These are phyloP conservation scores for Dendrocopos noguchii DNA, from an alignment of 2,113 vertebrate species.

Conservation along the genomic window DNA sequence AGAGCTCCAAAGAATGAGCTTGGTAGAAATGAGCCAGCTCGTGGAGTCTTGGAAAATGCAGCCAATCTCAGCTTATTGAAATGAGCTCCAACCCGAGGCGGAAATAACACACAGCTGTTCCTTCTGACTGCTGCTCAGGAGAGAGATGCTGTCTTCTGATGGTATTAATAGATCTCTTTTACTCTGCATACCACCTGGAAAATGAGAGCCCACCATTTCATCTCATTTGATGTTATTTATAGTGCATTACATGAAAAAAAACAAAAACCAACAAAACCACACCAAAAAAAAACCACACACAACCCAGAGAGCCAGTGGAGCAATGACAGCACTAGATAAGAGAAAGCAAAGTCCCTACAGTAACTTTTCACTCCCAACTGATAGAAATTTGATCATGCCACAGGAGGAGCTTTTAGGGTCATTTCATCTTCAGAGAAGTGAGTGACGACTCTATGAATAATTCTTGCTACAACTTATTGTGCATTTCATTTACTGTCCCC, in stretches of 20 bases:
- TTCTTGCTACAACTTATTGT: not conserved
- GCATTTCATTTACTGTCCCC: not conserved
- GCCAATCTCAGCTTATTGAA: constrained; percentile 49
- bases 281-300: not conserved
- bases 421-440: not conserved
- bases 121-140: constrained; percentile 46
- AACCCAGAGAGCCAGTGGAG: not conserved
- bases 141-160: constrained; percentile 31
- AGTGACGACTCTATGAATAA: not conserved
- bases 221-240: constrained; percentile 21
- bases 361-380: not conserved
- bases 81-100: constrained; percentile 43
- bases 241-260: not conserved
- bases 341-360: not conserved
- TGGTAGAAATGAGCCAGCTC: constrained; percentile 63
- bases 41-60: constrained; percentile 52
- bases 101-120: constrained; percentile 70
- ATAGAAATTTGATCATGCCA: not conserved
- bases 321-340: not conserved
- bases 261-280: no score
- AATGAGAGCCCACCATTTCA: not conserved
- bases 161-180: constrained; percentile 27
- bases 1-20: constrained; percentile 58
- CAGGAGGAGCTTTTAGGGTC: not conserved
- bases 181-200: constrained; percentile 12